phyloP scores from a whole-genome alignment of 2,113 vertebrate genomes.

The Muntiacus muntjak region DNA sequence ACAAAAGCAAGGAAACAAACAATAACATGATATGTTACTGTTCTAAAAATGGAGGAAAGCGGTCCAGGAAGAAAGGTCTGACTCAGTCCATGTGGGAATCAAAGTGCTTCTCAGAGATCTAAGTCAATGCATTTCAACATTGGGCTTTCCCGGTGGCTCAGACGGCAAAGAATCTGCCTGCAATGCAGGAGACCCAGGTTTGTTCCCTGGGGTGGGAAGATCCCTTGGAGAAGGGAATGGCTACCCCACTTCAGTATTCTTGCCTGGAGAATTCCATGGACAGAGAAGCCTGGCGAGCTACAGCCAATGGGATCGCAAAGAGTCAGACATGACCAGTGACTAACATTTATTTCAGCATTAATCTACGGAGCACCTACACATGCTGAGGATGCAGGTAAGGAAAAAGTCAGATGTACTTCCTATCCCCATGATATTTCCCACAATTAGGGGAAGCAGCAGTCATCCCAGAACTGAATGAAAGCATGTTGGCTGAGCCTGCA shows the following conservation, averaged over 20 bases:
- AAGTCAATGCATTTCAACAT: neutral
- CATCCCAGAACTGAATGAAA: neutral
- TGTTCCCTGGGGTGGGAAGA: neutral
- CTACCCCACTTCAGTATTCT: neutral
- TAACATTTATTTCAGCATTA: neutral
- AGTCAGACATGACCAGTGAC: neutral
- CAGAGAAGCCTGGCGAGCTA: neutral
- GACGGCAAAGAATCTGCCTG: neutral
- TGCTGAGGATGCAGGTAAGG: neutral
- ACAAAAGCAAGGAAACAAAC: neutral
- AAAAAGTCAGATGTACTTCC: neutral
- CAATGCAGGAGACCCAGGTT: neutral
- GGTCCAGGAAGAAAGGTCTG: neutral
- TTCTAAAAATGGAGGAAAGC: neutral
- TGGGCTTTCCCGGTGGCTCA: neutral
- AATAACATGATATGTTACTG: neutral
- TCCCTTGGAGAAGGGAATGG: neutral
- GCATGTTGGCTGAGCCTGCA: fast-evolving
- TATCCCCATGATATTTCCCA: neutral
- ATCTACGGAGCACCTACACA: neutral
- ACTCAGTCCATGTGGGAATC: neutral
- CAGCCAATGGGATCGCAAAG: neutral
- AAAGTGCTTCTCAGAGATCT: neutral
- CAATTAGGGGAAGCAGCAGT: neutral
- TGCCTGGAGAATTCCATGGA: neutral